These are phyloP conservation scores for Picus viridis DNA, from an alignment of 2,797 vertebrate species.

Conservation along the genomic window DNA sequence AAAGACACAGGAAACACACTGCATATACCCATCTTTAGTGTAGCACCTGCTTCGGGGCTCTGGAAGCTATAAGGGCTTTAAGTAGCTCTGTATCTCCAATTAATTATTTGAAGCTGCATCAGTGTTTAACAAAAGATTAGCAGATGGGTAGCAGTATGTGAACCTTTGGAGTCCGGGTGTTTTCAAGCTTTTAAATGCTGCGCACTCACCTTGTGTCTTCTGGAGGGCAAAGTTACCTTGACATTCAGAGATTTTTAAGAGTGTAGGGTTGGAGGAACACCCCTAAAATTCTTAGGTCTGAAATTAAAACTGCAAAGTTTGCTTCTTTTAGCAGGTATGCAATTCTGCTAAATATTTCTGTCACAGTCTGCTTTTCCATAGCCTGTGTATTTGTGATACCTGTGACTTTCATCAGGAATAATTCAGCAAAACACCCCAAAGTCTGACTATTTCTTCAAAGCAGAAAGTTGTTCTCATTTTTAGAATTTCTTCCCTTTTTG, in stretches of 20 bases:
- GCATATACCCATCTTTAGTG: background rate
- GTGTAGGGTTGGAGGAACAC: background rate
- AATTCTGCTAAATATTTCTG: background rate
- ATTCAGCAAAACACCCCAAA: background rate
- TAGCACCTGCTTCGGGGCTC: background rate
- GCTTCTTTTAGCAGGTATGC: background rate
- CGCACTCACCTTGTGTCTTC: accelerated
- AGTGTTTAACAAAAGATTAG: background rate
- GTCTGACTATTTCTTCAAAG: background rate
- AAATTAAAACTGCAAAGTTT: background rate
- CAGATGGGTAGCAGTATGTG: background rate
- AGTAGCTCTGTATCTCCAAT: background rate
- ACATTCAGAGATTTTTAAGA: background rate
- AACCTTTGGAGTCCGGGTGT: background rate
- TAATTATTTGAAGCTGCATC: conserved; percentile 4
- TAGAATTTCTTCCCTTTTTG: background rate
- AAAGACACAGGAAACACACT: background rate
- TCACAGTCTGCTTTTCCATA: background rate
- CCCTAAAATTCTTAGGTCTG: background rate
- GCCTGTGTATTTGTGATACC: background rate
- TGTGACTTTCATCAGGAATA: background rate
- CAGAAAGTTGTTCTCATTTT: background rate
- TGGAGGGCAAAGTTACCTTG: background rate
- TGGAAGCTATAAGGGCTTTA: background rate
- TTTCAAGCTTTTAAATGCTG: background rate